Evolutionary conservation across 2,888 invertebrate species (phyloP).

Genomic region (Laothoe populi): DNA sequence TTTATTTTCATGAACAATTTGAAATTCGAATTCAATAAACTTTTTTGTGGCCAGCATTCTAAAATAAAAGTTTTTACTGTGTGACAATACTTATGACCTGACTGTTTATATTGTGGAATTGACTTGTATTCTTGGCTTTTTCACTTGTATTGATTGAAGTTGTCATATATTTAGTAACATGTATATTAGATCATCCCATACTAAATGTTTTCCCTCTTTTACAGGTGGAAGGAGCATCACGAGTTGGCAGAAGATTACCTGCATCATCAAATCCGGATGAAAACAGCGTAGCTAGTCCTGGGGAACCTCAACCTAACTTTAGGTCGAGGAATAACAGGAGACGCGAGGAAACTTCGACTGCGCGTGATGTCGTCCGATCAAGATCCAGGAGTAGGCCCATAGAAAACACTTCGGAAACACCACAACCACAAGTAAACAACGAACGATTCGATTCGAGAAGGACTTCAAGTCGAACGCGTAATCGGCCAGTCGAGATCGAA

Average conservation of each 20-base stretch:
- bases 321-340: slow-evolving; percentile 63
- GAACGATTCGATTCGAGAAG: slow-evolving; percentile 74
- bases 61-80: no score
- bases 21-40: no score
- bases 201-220: slow-evolving; percentile 39
- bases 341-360: slow-evolving; percentile 55
- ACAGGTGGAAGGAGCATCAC: slow-evolving; percentile 66
- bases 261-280: slow-evolving; percentile 51
- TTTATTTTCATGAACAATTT: no score
- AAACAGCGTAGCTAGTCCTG: slow-evolving; percentile 48
- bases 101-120: background rate
- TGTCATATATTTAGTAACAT: background rate
- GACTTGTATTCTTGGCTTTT: background rate
- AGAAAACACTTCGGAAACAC: slow-evolving; percentile 43
- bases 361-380: slow-evolving; percentile 52
- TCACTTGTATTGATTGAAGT: background rate
- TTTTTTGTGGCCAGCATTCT: no score
- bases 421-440: slow-evolving; percentile 53
- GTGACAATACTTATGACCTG: no score
- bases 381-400: slow-evolving; percentile 63
- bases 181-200: background rate
- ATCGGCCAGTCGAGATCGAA: slow-evolving; percentile 53
- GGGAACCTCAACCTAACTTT: slow-evolving; percentile 57
- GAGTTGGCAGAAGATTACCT: slow-evolving; percentile 63
- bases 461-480: slow-evolving; percentile 65